Percentiles rank a stretch among this genome's conserved stretches.
These are phyloP conservation scores for Seira musarum DNA, from an alignment of 2,888 invertebrate genomes.

Conservation along the genomic window DNA sequence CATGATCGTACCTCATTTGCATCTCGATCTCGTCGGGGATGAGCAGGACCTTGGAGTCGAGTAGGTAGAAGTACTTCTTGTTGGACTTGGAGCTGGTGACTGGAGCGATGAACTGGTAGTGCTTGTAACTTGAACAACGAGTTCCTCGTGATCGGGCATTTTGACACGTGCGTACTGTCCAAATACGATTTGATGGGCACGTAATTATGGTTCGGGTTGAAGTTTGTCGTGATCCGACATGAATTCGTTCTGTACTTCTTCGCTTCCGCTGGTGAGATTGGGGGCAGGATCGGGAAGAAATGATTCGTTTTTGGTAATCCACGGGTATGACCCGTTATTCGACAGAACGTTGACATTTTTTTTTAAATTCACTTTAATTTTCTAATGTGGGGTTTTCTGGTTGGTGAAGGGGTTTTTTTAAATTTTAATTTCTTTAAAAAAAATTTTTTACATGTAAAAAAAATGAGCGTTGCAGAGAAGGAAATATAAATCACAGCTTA, in stretches of 20 bases:
- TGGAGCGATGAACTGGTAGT: conserved; percentile 45
- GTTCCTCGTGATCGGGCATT: conserved; percentile 48
- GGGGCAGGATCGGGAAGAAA: conserved; percentile 82
- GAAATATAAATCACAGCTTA: too few relatives aligned
- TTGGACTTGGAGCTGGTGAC: neutral
- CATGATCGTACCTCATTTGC: too few relatives aligned
- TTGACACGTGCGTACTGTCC: conserved; percentile 37
- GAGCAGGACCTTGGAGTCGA: conserved; percentile 35
- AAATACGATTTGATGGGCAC: conserved; percentile 45
- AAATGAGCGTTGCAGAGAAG: too few relatives aligned
- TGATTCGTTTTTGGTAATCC: conserved; percentile 87
- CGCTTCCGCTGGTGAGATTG: conserved; percentile 87
- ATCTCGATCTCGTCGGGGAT: conserved; percentile 45
- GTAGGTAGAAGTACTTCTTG: conserved; percentile 32
- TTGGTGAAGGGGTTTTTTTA: too few relatives aligned
- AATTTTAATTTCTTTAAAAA: too few relatives aligned
- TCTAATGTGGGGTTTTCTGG: too few relatives aligned
- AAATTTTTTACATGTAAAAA: too few relatives aligned
- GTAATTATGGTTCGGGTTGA: conserved; percentile 53
- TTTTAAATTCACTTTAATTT: neutral
- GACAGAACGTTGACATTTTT: conserved; percentile 76
- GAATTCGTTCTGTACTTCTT: conserved; percentile 75
- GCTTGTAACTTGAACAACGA: conserved; percentile 53
- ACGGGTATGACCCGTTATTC: conserved; percentile 85
- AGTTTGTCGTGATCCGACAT: conserved; percentile 58